phyloP scores from a whole-genome alignment of 2,888 invertebrate genomes.

The Cantharis nigra region DNA sequence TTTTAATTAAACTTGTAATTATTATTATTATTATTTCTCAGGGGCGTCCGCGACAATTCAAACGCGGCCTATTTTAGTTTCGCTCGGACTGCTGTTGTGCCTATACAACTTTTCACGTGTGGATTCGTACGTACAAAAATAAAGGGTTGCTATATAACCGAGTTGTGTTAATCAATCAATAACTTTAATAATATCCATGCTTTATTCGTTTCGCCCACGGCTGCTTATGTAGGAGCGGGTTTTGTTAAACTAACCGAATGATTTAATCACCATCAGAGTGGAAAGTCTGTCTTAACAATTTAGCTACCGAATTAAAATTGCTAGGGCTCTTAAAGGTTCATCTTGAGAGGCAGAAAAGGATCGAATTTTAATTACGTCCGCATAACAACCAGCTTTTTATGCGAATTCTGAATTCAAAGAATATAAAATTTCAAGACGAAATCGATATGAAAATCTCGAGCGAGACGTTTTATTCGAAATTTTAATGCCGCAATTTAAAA shows the following conservation, averaged over 20 bases:
- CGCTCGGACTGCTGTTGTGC: background rate
- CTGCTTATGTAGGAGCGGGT: slow-evolving; percentile 48
- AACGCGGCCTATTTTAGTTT: background rate
- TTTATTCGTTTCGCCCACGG: slow-evolving; percentile 44
- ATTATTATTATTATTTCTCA: too few species aligned
- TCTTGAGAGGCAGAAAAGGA: slow-evolving; percentile 16
- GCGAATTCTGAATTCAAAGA: slow-evolving; percentile 1
- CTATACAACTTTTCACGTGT: slow-evolving; percentile 5
- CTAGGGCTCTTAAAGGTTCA: slow-evolving; percentile 15
- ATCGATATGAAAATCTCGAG: background rate
- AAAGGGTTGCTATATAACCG: slow-evolving; percentile 36
- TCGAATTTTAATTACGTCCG: slow-evolving; percentile 19
- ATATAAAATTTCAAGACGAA: background rate
- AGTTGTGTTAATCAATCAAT: slow-evolving; percentile 56
- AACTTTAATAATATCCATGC: slow-evolving; percentile 50
- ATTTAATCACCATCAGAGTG: slow-evolving; percentile 56
- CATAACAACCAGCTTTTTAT: slow-evolving; percentile 1
- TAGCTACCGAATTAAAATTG: slow-evolving; percentile 55
- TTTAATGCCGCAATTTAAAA: background rate
- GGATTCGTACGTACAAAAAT: slow-evolving; percentile 10
- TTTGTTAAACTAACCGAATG: slow-evolving; percentile 58
- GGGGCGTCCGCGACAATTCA: background rate
- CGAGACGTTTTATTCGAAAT: background rate
- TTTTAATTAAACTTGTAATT: too few species aligned
- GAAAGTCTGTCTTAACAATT: slow-evolving; percentile 57